Percentiles rank a stretch among this genome's conserved stretches.
Conservation (phyloP, 2,888 invertebrate species). For the Salticus scenicus region DNA sequence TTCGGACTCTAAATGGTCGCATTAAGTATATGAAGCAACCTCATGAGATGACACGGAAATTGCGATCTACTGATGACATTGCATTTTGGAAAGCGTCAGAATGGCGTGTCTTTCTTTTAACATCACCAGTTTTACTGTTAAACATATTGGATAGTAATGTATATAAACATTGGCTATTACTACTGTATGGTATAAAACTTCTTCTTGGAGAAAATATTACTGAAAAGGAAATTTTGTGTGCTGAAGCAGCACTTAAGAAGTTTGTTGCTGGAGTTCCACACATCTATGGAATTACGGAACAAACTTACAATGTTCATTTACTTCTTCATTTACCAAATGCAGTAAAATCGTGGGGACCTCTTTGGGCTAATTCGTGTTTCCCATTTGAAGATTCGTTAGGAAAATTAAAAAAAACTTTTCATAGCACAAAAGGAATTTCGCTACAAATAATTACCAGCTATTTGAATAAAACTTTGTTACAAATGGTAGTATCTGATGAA, state of each 20-base stretch:
- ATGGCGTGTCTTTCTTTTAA: constrained; percentile 10
- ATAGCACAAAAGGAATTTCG: constrained; percentile 18
- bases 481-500: not conserved
- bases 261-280: too few relatives aligned
- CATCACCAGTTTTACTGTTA: not conserved
- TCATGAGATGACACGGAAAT: not conserved
- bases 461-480: not conserved
- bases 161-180: constrained; percentile 5
- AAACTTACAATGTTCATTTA: constrained; percentile 31
- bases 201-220: not conserved
- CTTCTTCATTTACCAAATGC: constrained; percentile 26
- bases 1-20: not conserved
- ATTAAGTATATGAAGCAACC: constrained; percentile 12
- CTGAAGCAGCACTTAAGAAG: not conserved
- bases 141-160: not conserved
- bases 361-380: constrained; percentile 26
- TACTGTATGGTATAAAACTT: not conserved
- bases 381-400: constrained; percentile 25
- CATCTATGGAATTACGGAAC: not conserved
- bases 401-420: constrained; percentile 15
- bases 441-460: not conserved
- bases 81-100: constrained; percentile 8
- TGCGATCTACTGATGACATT: not conserved
- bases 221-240: not conserved
- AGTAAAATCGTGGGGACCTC: constrained; percentile 30